A percentile compares a stretch with the other conserved stretches of the same genome.
Conservation (phyloP, 2,888 invertebrate genomes). For the Timema cristinae region DNA sequence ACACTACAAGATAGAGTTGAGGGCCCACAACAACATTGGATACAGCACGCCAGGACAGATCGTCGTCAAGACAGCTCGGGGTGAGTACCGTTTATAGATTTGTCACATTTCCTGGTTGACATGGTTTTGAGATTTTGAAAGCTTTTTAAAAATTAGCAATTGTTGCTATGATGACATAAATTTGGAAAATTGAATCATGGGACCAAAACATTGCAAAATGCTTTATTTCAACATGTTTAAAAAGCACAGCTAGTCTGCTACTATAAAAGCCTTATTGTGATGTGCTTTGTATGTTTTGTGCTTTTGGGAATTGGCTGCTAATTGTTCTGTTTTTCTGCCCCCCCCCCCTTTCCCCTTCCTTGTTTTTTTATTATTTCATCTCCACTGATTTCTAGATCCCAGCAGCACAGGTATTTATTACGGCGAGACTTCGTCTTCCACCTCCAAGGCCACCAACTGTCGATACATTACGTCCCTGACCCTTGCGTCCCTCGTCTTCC, state of each 20-base stretch:
- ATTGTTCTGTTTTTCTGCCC: too few relatives aligned
- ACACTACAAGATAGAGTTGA: slow-evolving; percentile 76
- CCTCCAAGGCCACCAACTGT: background rate
- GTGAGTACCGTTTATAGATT: slow-evolving; percentile 52
- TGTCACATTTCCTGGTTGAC: too few relatives aligned
- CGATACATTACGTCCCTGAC: background rate
- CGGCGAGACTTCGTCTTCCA: slow-evolving; percentile 17
- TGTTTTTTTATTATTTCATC: too few relatives aligned
- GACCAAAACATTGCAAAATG: too few relatives aligned
- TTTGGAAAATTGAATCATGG: too few relatives aligned
- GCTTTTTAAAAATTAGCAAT: too few relatives aligned
- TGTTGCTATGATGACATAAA: too few relatives aligned
- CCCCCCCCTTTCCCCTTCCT: background rate
- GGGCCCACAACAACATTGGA: slow-evolving; percentile 83
- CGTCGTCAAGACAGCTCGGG: slow-evolving; percentile 79
- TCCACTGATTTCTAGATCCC: slow-evolving; percentile 12
- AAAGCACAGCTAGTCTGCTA: too few relatives aligned
- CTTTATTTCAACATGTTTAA: too few relatives aligned
- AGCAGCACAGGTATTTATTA: slow-evolving; percentile 25
- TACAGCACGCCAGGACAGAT: slow-evolving; percentile 72
- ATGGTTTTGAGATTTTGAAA: too few relatives aligned
- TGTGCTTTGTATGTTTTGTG: background rate
- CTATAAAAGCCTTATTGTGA: background rate
- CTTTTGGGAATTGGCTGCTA: too few relatives aligned
- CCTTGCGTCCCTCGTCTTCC: slow-evolving; percentile 6